Percentiles rank a stretch among this genome's conserved stretches.
Evolutionary conservation across 1,140 invertebrate genomes (phyloP).

Genomic region (Venustaconcha ellipsiformis): DNA sequence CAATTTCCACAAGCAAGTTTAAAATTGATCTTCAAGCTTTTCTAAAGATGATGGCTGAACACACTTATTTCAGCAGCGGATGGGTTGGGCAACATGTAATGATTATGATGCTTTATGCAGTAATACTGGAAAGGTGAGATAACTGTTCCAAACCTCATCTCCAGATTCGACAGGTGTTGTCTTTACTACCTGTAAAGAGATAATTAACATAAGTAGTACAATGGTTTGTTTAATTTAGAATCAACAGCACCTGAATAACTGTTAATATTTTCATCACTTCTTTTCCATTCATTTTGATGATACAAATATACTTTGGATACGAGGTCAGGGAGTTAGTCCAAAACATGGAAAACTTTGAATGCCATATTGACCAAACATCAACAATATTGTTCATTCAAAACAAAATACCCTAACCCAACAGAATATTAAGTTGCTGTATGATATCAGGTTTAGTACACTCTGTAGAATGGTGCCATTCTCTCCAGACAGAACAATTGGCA

Average conservation of each 20-base stretch:
- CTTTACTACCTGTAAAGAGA: slow-evolving; percentile 65
- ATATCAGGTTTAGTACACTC: no score
- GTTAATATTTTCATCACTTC: slow-evolving; percentile 1
- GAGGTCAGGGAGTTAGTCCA: background rate
- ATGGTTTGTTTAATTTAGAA: background rate
- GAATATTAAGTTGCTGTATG: no score
- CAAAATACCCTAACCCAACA: no score
- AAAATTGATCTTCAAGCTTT: no score
- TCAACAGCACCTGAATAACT: background rate
- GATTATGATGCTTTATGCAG: no score
- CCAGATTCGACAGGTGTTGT: slow-evolving; percentile 70
- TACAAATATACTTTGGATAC: background rate
- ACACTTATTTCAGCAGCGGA: no score
- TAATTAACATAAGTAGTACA: slow-evolving; percentile 1
- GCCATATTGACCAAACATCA: background rate
- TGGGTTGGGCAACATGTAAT: no score
- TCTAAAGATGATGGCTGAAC: no score
- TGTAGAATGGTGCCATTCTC: no score
- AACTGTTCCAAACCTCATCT: slow-evolving; percentile 49
- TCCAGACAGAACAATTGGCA: no score
- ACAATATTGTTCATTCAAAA: background rate
- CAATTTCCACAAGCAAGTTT: no score
- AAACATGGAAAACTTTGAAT: background rate
- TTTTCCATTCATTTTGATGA: background rate
- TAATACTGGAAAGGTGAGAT: background rate